A percentile compares a stretch with the other conserved stretches of the same genome.
phyloP scores from a whole-genome alignment of 2,113 vertebrate species.

The Bubo bubo region DNA sequence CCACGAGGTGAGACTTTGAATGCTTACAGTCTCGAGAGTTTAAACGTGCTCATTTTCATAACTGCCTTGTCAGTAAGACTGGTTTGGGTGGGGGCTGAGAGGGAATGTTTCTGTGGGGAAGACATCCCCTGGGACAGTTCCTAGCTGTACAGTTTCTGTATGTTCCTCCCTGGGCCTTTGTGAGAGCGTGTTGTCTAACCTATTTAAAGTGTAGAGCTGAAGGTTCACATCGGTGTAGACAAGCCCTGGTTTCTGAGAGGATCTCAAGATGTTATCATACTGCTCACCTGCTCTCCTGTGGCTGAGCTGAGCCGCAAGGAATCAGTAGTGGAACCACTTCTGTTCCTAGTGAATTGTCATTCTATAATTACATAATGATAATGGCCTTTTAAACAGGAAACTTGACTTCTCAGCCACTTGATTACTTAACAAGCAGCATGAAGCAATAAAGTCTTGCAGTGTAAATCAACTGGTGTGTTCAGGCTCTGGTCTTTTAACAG shows the following conservation, averaged over 20 bases:
- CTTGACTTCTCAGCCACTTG: background rate
- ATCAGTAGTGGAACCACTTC: background rate
- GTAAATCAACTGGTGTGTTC: background rate
- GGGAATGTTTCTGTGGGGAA: background rate
- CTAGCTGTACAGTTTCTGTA: background rate
- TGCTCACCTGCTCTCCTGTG: background rate
- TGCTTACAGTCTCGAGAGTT: rapidly evolving
- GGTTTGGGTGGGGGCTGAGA: background rate
- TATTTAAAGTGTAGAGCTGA: rapidly evolving
- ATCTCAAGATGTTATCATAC: rapidly evolving
- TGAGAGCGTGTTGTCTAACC: background rate
- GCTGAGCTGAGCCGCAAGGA: background rate
- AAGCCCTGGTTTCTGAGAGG: background rate
- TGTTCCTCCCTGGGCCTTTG: background rate
- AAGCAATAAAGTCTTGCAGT: background rate
- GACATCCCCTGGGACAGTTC: background rate
- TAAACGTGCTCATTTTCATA: background rate
- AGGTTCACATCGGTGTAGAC: rapidly evolving
- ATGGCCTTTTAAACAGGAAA: background rate
- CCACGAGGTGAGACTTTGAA: background rate
- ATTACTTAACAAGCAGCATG: rapidly evolving
- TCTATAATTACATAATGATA: background rate
- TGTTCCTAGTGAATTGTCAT: background rate
- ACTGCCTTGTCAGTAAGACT: background rate
- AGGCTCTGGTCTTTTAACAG: background rate